These are phyloP conservation scores for Dione vanillae DNA, from an alignment of 2,888 invertebrate species.

Conservation along the genomic window DNA sequence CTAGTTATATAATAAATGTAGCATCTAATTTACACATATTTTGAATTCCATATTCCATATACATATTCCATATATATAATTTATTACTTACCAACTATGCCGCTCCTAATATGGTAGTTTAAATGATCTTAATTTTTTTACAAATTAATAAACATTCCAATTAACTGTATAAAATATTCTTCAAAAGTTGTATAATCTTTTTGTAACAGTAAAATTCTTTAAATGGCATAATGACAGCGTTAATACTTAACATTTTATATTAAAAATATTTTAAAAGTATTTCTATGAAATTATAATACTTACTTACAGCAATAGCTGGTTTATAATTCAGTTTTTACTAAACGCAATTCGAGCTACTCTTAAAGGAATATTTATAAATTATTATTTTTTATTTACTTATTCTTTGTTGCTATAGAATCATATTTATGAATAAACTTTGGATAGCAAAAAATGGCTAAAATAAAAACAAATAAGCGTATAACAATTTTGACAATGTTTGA, in stretches of 20 bases:
- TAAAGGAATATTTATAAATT: neutral
- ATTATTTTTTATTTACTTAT: too few relatives aligned
- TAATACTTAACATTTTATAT: neutral
- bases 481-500: too few relatives aligned
- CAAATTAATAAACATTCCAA: neutral
- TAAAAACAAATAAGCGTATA: too few relatives aligned
- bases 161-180: neutral
- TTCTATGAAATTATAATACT: conserved; percentile 4
- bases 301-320: neutral
- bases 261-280: conserved; percentile 1
- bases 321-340: neutral
- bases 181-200: conserved; percentile 8
- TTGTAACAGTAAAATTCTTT: conserved; percentile 1
- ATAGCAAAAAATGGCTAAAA: too few relatives aligned
- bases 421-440: too few relatives aligned
- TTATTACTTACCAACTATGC: neutral
- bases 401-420: too few relatives aligned
- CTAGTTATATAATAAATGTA: neutral
- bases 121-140: neutral
- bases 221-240: conserved; percentile 2
- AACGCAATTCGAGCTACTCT: neutral
- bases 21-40: neutral
- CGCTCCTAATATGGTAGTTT: neutral
- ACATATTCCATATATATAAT: too few relatives aligned
- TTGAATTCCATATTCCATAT: too few relatives aligned